Conservation (phyloP, 2,113 vertebrate species). For the Scartelaos histophorus region DNA sequence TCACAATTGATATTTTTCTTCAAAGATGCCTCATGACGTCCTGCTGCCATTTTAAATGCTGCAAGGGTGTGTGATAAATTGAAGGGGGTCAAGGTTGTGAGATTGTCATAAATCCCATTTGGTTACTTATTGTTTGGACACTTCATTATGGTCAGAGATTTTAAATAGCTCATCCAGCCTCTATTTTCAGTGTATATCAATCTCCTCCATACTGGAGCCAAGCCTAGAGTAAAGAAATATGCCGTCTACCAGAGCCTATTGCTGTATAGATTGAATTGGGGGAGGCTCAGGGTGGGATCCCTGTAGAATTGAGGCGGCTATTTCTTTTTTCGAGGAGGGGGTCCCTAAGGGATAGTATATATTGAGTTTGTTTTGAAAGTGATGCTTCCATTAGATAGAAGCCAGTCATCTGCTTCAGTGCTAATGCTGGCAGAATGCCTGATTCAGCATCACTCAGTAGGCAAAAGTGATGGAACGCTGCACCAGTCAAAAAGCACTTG, state of each 20-base stretch:
- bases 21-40: background rate
- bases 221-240: constrained; percentile 49
- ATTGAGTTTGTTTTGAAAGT: constrained; percentile 67
- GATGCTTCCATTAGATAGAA: constrained; percentile 63
- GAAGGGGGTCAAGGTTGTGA: constrained; percentile 21
- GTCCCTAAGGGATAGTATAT: constrained; percentile 42
- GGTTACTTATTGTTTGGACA: constrained; percentile 62
- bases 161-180: constrained; percentile 44
- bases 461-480: constrained; percentile 36
- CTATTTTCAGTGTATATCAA: constrained; percentile 57
- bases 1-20: constrained; percentile 16
- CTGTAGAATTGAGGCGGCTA: constrained; percentile 49
- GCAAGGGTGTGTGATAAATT: constrained; percentile 36
- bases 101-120: constrained; percentile 54
- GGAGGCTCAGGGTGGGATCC: constrained; percentile 37
- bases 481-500: constrained; percentile 26
- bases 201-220: constrained; percentile 38
- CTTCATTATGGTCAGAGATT: constrained; percentile 49
- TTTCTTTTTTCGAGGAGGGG: constrained; percentile 48
- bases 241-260: constrained; percentile 47
- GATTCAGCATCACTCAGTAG: constrained; percentile 46
- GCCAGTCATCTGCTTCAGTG: constrained; percentile 58
- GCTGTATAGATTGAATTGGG: constrained; percentile 50
- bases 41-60: constrained; percentile 22
- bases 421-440: constrained; percentile 54